A percentile compares a stretch with the other conserved stretches of the same genome.
phyloP scores from a whole-genome alignment of 2,113 vertebrate species.

The Bufo bufo region DNA sequence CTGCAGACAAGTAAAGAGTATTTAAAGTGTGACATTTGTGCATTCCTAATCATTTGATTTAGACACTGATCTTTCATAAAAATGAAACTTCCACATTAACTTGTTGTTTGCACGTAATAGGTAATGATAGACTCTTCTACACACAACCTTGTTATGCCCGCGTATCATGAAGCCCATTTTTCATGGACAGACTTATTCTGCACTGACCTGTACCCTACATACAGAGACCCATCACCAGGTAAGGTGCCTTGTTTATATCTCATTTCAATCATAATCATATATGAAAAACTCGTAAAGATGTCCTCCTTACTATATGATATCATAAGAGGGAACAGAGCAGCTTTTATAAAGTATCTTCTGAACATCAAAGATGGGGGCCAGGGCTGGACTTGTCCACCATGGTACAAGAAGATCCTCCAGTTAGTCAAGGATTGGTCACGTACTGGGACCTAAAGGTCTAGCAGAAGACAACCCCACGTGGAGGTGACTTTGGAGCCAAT shows the following conservation, averaged over 20 bases:
- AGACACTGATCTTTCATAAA: not conserved
- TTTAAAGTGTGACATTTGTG: no score
- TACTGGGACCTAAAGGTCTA: not conserved
- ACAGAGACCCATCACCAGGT: conserved; percentile 44
- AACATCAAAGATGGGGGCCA: not conserved
- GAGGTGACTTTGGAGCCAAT: not conserved
- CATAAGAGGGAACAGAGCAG: no score
- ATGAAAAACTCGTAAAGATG: not conserved
- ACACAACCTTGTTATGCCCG: conserved; percentile 5
- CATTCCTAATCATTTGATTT: not conserved
- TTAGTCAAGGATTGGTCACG: not conserved
- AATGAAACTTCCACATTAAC: not conserved
- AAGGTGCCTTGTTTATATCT: not conserved
- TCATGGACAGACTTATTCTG: conserved; percentile 49
- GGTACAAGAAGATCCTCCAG: not conserved
- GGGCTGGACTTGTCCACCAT: not conserved
- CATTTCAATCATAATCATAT: not conserved
- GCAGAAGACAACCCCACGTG: not conserved
- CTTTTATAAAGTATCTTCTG: not conserved
- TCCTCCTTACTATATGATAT: not conserved
- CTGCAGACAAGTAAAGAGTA: no score
- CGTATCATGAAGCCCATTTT: not conserved
- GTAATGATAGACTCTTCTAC: conserved; percentile 47
- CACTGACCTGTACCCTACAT: conserved; percentile 24
- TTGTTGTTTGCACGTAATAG: not conserved